Base-by-base conservation (phyloP, 2,797 vertebrate species). In the Pangasius sanitwongsei region DNA sequence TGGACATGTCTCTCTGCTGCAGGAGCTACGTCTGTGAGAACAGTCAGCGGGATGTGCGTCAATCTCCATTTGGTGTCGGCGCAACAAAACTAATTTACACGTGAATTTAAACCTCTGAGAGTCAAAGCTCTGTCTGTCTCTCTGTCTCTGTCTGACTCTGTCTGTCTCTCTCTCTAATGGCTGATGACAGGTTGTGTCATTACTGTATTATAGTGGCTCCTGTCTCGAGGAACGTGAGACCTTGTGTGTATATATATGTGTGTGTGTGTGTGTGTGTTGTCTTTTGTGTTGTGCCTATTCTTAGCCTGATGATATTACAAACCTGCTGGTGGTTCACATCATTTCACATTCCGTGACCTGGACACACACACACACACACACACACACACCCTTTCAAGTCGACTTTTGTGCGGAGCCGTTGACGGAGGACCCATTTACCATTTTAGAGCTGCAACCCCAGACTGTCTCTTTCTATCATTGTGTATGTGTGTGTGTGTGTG, bases 141-240 rank as follows among this genome's bases (percentile, higher is more conserved):
- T 75, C 57, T 84, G n/a, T 83, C 25, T 83, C 25, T 87, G 28
- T 87, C 50, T 85, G 16, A 83, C 25, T 83, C 31, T 41, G 34
- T 84, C 77, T 74, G 48, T 88, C 37, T 90, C 83, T 72, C 57
- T 85, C 34, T 90, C 63, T 90, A 89, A 90, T 90, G 81, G 82
- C 74, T 87, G 89, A 89, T 90, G 91, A 92, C 88, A 92, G 89
- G 80, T 89, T 86, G 69, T 92, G 91, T 92, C 91, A 84, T 86
- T 89, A 74, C 81, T 92, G 89, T 86, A 92, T 92, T 92, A 90
- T 88, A 88, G 91, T 90, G 89, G 91, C 89, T 92, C 91, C 91
- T 90, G 91, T 87, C 89, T 90, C 85, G 81, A 88, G 89, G 89
- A 90, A 90, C 86, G 87, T 88, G 88, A 88, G 89, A 90, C 81